Conservation (phyloP, 2,113 vertebrate genomes). For the Lamprologus tigripictilis region DNA sequence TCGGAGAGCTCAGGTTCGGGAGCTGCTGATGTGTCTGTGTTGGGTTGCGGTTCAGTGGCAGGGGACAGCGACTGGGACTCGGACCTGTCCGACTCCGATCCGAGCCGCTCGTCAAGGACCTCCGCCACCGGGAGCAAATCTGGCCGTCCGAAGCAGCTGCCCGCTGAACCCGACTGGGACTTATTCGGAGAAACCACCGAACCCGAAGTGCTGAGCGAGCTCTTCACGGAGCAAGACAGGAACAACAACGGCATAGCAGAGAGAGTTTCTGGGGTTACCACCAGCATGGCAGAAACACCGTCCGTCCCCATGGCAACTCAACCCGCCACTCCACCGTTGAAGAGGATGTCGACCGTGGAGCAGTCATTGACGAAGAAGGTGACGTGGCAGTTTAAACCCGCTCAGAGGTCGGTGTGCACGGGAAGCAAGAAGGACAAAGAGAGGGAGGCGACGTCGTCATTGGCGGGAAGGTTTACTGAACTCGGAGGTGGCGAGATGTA, state of each 20-base stretch:
- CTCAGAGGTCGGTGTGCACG: conserved; percentile 63
- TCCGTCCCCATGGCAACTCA: conserved; percentile 8
- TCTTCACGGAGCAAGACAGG: conserved; percentile 12
- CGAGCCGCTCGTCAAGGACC: conserved; percentile 38
- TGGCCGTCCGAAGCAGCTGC: not conserved
- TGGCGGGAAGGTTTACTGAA: conserved; percentile 12
- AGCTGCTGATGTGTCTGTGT: conserved; percentile 58
- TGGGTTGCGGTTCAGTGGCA: conserved; percentile 56
- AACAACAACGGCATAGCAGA: not conserved
- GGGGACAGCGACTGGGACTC: conserved; percentile 78
- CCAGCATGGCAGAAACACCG: not conserved
- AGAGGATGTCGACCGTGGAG: not conserved
- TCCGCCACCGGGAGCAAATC: conserved; percentile 5
- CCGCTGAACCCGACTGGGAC: conserved; percentile 58
- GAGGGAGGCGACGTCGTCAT: not conserved
- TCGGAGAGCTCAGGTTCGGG: conserved; percentile 74
- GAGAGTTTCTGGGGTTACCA: not conserved
- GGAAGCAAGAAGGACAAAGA: conserved; percentile 63
- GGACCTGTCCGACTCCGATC: conserved; percentile 65
- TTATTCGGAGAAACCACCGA: conserved; percentile 41
- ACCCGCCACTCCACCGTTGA: not conserved
- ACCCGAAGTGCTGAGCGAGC: conserved; percentile 26
- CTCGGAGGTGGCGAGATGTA: not conserved
- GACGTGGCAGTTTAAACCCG: conserved; percentile 67
- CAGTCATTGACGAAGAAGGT: conserved; percentile 46